Percentiles rank a stretch among this genome's conserved stretches.
Conservation (phyloP, 2,113 vertebrate genomes). For the Siniperca chuatsi region DNA sequence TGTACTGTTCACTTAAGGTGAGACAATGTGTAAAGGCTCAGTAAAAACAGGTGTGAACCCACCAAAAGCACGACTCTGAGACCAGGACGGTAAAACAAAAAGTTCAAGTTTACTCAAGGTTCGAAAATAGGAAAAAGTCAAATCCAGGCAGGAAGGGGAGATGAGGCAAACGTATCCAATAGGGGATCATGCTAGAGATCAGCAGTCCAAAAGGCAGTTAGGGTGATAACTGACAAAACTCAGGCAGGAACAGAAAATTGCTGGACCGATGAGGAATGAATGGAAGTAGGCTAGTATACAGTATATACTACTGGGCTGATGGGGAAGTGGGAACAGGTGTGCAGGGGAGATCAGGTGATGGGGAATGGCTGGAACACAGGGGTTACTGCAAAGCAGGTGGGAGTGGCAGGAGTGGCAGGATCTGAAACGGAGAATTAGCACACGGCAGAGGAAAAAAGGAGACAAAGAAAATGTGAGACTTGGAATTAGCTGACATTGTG, state of each 20-base stretch:
- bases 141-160: neutral
- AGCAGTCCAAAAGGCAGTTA: too few species aligned
- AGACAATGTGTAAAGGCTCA: neutral
- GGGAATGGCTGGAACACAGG: too few species aligned
- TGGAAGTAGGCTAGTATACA: neutral
- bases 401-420: neutral
- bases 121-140: neutral
- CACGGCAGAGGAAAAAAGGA: too few species aligned
- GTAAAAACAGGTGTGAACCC: neutral
- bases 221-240: too few species aligned
- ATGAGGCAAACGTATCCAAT: neutral
- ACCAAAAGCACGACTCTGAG: neutral
- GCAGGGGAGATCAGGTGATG: too few species aligned
- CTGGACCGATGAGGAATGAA: neutral
- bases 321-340: neutral
- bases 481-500: too few species aligned
- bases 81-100: neutral
- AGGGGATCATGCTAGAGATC: neutral
- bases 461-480: too few species aligned
- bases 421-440: neutral
- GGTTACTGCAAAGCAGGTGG: neutral
- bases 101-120: neutral
- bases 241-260: too few species aligned
- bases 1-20: conserved; percentile 9
- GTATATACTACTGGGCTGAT: neutral